phyloP scores from a whole-genome alignment of 2,888 invertebrate genomes.

The Diloba caeruleocephala region DNA sequence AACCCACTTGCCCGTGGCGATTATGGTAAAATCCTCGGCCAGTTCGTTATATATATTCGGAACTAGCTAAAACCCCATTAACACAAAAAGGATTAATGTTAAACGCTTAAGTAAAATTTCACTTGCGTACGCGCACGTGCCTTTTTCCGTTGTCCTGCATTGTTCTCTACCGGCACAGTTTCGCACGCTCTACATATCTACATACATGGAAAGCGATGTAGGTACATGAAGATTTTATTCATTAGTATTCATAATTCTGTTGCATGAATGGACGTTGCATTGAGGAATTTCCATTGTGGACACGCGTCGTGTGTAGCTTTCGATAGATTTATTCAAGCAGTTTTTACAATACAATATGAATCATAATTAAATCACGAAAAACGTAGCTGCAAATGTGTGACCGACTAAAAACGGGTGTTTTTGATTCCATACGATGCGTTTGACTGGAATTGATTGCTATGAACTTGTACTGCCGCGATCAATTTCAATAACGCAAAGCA shows the following conservation, averaged over 20 bases:
- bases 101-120: slow-evolving; percentile 24
- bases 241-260: slow-evolving; percentile 61
- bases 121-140: slow-evolving; percentile 23
- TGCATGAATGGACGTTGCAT: slow-evolving; percentile 66
- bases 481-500: too few relatives aligned
- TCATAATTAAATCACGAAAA: slow-evolving; percentile 19
- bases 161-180: slow-evolving; percentile 64
- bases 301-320: slow-evolving; percentile 31
- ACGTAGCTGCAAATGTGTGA: not conserved
- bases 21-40: too few relatives aligned
- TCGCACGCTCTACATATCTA: slow-evolving; percentile 73
- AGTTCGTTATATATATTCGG: too few relatives aligned
- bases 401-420: not conserved
- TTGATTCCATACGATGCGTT: too few relatives aligned
- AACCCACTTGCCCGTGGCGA: too few relatives aligned
- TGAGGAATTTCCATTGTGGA: slow-evolving; percentile 45
- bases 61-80: not conserved
- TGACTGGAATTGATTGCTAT: too few relatives aligned
- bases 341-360: slow-evolving; percentile 24
- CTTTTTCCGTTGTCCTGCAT: slow-evolving; percentile 58
- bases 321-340: slow-evolving; percentile 36
- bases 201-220: slow-evolving; percentile 64
- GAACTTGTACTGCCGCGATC: too few relatives aligned
- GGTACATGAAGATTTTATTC: slow-evolving; percentile 54
- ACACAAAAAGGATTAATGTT: slow-evolving; percentile 6